These are phyloP conservation scores for Tylochromis polylepis DNA, from an alignment of 2,113 vertebrate genomes.

Conservation along the genomic window DNA sequence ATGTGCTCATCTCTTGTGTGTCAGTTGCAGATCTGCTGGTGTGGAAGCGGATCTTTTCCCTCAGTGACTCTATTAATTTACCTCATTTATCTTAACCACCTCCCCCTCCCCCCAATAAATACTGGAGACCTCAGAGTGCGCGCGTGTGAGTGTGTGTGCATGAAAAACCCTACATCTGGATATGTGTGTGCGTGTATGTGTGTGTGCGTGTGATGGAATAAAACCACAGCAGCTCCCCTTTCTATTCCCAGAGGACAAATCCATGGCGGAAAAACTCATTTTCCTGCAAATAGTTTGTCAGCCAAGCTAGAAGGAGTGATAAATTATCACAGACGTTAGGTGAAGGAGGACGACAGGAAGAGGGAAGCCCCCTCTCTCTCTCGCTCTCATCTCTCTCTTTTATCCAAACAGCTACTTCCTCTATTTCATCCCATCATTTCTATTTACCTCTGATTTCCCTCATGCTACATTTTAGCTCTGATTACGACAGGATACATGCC, in stretches of 20 bases:
- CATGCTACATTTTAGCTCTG: slow-evolving; percentile 6
- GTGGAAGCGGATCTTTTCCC: slow-evolving; percentile 81
- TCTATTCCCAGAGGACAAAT: slow-evolving; percentile 89
- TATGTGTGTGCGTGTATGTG: slow-evolving; percentile 43
- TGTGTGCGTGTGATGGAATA: slow-evolving; percentile 60
- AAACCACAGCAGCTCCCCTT: slow-evolving; percentile 81
- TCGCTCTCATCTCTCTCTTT: slow-evolving; percentile 1
- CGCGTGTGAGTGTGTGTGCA: neutral
- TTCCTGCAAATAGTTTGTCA: slow-evolving; percentile 95
- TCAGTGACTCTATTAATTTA: slow-evolving; percentile 92
- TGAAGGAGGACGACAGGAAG: slow-evolving; percentile 70
- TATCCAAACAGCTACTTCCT: slow-evolving; percentile 10
- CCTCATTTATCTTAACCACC: slow-evolving; percentile 90
- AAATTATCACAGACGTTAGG: slow-evolving; percentile 83
- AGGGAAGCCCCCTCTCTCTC: slow-evolving; percentile 62
- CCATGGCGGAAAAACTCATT: slow-evolving; percentile 88
- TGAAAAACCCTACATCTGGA: slow-evolving; percentile 8
- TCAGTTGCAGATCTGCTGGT: slow-evolving; percentile 73
- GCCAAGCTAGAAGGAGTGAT: slow-evolving; percentile 86
- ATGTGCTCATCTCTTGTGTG: slow-evolving; percentile 63
- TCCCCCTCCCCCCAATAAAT: slow-evolving; percentile 74
- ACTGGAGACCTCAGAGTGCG: slow-evolving; percentile 71
- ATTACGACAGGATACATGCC: neutral
- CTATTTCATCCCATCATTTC: slow-evolving; percentile 5
- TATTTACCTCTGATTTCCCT: slow-evolving; percentile 37